phyloP scores from a whole-genome alignment of 2,888 invertebrate genomes.

The Athripsodes cinereus region DNA sequence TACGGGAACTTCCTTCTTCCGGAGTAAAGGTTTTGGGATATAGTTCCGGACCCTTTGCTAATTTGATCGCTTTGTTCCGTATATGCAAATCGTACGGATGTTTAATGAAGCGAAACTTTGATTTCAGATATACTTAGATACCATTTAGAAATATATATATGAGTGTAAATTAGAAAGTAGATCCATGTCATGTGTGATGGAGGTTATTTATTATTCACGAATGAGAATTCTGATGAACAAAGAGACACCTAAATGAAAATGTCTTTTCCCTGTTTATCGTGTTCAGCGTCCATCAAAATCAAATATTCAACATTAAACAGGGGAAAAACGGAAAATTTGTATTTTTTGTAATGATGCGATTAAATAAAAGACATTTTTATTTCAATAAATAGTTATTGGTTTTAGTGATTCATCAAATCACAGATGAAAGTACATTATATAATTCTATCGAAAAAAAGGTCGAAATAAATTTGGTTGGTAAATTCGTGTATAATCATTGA shows the following conservation, averaged over 20 bases:
- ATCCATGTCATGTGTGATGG: conserved; percentile 14
- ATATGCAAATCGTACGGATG: conserved; percentile 16
- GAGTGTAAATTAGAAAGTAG: conserved; percentile 22
- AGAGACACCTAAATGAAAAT: conserved; percentile 3
- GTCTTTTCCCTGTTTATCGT: neutral
- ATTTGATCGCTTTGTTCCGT: conserved; percentile 26
- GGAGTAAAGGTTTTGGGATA: conserved; percentile 11
- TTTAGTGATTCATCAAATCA: too few relatives aligned
- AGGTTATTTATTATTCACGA: conserved; percentile 19
- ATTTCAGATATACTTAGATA: conserved; percentile 8
- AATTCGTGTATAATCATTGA: too few relatives aligned
- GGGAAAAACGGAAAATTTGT: too few relatives aligned
- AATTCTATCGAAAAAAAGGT: too few relatives aligned
- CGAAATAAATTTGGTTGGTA: too few relatives aligned
- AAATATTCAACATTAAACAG: too few relatives aligned
- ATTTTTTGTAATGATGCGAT: too few relatives aligned
- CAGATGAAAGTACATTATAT: too few relatives aligned
- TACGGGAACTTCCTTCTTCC: conserved; percentile 19
- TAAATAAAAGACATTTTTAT: too few relatives aligned
- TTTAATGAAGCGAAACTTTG: conserved; percentile 20
- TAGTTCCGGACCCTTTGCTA: conserved; percentile 18
- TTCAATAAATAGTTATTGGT: too few relatives aligned
- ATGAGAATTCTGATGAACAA: neutral
- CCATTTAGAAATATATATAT: conserved; percentile 17
- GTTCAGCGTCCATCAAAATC: neutral